A percentile compares a stretch with the other conserved stretches of the same genome.
These are phyloP conservation scores for Siphonodentalium dalli DNA, from an alignment of 2,888 invertebrate genomes.

Conservation along the genomic window DNA sequence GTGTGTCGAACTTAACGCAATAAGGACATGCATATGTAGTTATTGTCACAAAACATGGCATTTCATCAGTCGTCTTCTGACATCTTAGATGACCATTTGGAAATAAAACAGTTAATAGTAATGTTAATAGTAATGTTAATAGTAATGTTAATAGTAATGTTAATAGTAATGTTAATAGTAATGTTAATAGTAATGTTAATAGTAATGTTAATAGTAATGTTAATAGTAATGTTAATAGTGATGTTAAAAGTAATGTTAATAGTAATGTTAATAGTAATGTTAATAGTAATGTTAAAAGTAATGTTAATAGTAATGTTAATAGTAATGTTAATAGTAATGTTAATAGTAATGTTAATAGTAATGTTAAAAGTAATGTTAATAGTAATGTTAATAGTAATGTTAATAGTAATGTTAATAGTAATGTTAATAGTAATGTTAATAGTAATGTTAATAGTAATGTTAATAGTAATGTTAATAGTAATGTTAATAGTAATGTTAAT, in stretches of 20 bases:
- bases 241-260: not conserved
- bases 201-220: not conserved
- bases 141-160: not conserved
- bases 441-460: not conserved
- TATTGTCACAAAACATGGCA: no score
- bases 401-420: not conserved
- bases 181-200: not conserved
- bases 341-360: not conserved
- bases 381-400: not conserved
- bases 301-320: not conserved
- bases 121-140: no score
- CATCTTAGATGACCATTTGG: no score
- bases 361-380: not conserved
- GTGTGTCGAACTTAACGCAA: no score
- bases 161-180: not conserved
- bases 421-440: not conserved
- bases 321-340: not conserved
- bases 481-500: not conserved
- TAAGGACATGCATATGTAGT: no score
- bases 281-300: not conserved
- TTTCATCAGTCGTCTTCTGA: no score
- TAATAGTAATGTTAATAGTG: not conserved
- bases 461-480: not conserved
- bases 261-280: constrained; percentile 2
- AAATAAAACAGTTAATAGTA: no score